These are phyloP conservation scores for Phalacrocorax carbo DNA, from an alignment of 2,113 vertebrate species.

Conservation along the genomic window DNA sequence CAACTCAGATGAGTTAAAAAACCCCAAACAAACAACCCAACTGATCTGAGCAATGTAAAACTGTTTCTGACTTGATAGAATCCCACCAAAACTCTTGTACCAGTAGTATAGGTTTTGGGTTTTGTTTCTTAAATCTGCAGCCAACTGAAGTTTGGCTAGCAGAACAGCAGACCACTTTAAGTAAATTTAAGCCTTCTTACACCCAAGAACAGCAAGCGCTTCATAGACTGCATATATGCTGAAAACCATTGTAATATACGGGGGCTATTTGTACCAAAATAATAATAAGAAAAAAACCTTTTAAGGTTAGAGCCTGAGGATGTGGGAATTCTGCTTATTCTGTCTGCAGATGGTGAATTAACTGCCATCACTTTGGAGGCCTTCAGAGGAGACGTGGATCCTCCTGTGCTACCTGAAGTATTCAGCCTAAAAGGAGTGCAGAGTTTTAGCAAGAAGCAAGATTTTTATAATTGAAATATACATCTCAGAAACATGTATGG, in stretches of 20 bases:
- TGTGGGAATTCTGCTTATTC: slow-evolving; percentile 75
- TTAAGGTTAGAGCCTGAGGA: slow-evolving; percentile 76
- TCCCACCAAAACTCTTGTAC: not conserved
- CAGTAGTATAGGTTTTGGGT: not conserved
- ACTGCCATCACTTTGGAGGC: slow-evolving; percentile 78
- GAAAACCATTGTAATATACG: not conserved
- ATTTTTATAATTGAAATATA: not conserved
- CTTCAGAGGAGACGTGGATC: slow-evolving; percentile 79
- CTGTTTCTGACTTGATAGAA: not conserved
- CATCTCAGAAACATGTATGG: not conserved
- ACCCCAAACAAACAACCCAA: not conserved
- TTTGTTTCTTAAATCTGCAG: not conserved
- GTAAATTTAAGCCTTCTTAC: not conserved
- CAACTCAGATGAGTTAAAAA: not conserved
- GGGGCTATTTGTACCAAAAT: not conserved
- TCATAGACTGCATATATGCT: not conserved
- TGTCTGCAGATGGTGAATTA: slow-evolving; percentile 80
- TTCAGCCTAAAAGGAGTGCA: slow-evolving; percentile 72
- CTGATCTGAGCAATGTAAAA: not conserved
- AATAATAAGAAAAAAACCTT: slow-evolving; percentile 70
- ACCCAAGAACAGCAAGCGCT: not conserved
- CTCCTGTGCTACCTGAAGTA: slow-evolving; percentile 69
- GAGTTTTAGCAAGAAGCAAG: not conserved
- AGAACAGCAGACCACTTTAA: not conserved
- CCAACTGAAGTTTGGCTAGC: not conserved